These are phyloP conservation scores for Colius striatus DNA, from an alignment of 2,113 vertebrate genomes.

Conservation along the genomic window DNA sequence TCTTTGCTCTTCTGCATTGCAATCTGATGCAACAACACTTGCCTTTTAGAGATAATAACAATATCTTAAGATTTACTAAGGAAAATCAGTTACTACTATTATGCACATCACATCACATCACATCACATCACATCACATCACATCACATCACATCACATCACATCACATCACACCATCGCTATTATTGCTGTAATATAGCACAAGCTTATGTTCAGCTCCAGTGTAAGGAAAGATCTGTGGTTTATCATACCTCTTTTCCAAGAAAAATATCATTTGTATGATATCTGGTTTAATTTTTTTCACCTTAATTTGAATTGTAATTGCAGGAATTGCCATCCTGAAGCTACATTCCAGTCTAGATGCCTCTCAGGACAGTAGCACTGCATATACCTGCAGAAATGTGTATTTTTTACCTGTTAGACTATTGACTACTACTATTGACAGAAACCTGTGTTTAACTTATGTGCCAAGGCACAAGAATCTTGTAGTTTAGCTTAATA, in stretches of 20 bases:
- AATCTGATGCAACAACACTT: neutral
- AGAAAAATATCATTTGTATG: neutral
- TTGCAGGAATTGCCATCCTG: neutral
- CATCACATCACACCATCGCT: neutral
- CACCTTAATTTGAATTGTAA: neutral
- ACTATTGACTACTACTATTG: neutral
- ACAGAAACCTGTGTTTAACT: neutral
- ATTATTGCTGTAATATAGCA: neutral
- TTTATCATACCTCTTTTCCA: neutral
- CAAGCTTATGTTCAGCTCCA: neutral
- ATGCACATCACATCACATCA: neutral
- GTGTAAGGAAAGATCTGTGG: neutral
- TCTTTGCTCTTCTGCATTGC: neutral
- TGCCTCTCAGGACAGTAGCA: neutral
- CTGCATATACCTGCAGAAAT: neutral
- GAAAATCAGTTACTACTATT: neutral
- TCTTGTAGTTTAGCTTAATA: neutral
- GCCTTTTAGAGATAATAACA: neutral
- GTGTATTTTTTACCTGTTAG: neutral
- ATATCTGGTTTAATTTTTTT: neutral
- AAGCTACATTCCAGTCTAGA: neutral
- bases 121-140: neutral
- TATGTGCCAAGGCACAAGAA: neutral
- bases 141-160: rapidly evolving
- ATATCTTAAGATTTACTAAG: neutral